Evolutionary conservation across 2,888 invertebrate species (phyloP).

Genomic region (Platynereis dumerilii): DNA sequence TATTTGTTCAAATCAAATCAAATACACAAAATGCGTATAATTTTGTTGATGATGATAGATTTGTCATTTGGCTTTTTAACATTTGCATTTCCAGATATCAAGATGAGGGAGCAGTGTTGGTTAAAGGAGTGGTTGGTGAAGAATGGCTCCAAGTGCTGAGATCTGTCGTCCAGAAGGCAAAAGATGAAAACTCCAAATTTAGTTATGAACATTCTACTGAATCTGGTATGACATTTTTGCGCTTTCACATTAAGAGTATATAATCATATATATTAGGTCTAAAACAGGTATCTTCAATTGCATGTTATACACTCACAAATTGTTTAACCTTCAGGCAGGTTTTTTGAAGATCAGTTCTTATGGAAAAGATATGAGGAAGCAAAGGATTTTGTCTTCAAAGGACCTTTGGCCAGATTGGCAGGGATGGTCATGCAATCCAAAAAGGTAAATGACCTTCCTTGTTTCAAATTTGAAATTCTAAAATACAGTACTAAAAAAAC

Average conservation of each 20-base stretch:
- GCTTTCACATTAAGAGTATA: too few relatives aligned
- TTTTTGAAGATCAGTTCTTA: constrained; percentile 18
- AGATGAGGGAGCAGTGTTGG: constrained; percentile 8
- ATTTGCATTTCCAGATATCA: too few relatives aligned
- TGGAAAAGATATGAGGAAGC: constrained; percentile 11
- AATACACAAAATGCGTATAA: too few relatives aligned
- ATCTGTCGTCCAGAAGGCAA: background rate
- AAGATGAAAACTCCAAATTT: background rate
- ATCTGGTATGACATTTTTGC: background rate
- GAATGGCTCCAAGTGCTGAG: constrained; percentile 7
- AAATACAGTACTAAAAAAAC: too few relatives aligned
- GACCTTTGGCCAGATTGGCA: constrained; percentile 9
- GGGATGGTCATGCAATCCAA: constrained; percentile 1
- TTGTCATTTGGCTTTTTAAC: too few relatives aligned
- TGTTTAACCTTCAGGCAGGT: constrained; percentile 9
- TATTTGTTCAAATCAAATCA: too few relatives aligned
- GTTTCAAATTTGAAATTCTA: background rate
- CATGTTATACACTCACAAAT: too few relatives aligned
- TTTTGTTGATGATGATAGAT: too few relatives aligned
- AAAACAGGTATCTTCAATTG: too few relatives aligned
- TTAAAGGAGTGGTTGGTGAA: background rate
- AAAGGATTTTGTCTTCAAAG: background rate
- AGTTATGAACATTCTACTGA: constrained; percentile 5
- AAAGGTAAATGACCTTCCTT: background rate
- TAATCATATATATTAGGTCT: too few relatives aligned